Conservation (phyloP, 2,888 invertebrate species). For the Stramonita haemastoma region DNA sequence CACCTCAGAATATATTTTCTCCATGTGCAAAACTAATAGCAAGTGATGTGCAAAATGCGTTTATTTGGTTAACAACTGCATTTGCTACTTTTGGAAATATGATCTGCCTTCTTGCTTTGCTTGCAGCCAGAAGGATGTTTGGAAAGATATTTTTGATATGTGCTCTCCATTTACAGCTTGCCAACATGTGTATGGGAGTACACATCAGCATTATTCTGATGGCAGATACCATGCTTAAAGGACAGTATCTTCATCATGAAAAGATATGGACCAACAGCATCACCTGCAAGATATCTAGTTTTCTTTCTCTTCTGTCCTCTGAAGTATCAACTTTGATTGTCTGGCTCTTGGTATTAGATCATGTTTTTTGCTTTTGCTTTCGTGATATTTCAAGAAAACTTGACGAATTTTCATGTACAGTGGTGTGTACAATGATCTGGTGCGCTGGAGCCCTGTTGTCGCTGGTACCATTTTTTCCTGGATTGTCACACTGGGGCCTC, state of each 20-base stretch:
- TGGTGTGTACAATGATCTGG: not conserved
- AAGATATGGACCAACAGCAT: not conserved
- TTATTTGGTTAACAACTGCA: not conserved
- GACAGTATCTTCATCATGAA: not conserved
- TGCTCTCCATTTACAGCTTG: not conserved
- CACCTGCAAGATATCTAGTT: not conserved
- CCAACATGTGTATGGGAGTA: not conserved
- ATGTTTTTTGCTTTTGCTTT: not conserved
- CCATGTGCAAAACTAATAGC: not conserved
- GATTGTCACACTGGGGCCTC: not conserved
- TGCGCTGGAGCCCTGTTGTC: not conserved
- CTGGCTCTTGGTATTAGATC: not conserved
- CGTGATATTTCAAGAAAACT: not conserved
- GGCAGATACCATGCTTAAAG: not conserved
- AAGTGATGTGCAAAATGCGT: not conserved
- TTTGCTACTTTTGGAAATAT: not conserved
- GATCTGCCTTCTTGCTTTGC: not conserved
- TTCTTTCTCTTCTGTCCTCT: not conserved
- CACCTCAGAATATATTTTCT: not conserved
- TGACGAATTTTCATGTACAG: not conserved
- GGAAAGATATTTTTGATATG: not conserved
- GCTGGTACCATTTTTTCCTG: not conserved
- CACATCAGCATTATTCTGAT: not conserved
- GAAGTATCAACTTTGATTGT: not conserved
- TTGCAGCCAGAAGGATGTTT: not conserved